These are phyloP conservation scores for Bujurquina vittata DNA, from an alignment of 2,113 vertebrate species.

Conservation along the genomic window DNA sequence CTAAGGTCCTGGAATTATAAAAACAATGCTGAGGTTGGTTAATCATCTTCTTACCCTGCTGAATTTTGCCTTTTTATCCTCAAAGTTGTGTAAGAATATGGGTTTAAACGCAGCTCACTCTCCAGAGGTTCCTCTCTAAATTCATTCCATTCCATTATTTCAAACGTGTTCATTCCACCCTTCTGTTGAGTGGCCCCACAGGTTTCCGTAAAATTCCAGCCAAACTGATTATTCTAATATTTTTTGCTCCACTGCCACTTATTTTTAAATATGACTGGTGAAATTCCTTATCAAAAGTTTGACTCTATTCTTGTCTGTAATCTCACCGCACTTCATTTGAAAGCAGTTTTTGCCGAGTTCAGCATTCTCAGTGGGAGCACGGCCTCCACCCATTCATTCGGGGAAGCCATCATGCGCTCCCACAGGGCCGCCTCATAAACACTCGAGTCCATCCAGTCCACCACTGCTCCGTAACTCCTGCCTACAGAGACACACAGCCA, in stretches of 20 bases:
- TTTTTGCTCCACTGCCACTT: not conserved
- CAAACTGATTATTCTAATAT: not conserved
- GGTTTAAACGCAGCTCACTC: not conserved
- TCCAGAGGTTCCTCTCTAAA: not conserved
- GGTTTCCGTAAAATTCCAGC: not conserved
- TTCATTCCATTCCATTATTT: too few species aligned
- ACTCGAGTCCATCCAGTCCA: constrained; percentile 97
- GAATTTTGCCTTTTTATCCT: not conserved
- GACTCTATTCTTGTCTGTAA: not conserved
- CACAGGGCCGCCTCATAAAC: constrained; percentile 87
- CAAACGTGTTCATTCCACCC: not conserved
- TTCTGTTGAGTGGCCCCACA: not conserved
- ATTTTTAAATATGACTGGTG: not conserved
- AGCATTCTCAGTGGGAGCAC: constrained; percentile 88
- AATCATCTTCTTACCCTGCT: not conserved
- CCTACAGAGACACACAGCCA: constrained; percentile 75
- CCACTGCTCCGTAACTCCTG: constrained; percentile 88
- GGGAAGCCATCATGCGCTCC: constrained; percentile 89
- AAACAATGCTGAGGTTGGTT: not conserved
- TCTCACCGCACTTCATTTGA: constrained; percentile 73
- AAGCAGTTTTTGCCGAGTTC: constrained; percentile 82
- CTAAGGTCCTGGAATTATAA: not conserved
- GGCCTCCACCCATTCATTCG: constrained; percentile 90
- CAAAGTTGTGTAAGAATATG: not conserved
- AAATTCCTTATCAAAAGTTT: not conserved